Base-by-base conservation (phyloP, 2,888 invertebrate genomes). In the Hydriomena furcata region DNA sequence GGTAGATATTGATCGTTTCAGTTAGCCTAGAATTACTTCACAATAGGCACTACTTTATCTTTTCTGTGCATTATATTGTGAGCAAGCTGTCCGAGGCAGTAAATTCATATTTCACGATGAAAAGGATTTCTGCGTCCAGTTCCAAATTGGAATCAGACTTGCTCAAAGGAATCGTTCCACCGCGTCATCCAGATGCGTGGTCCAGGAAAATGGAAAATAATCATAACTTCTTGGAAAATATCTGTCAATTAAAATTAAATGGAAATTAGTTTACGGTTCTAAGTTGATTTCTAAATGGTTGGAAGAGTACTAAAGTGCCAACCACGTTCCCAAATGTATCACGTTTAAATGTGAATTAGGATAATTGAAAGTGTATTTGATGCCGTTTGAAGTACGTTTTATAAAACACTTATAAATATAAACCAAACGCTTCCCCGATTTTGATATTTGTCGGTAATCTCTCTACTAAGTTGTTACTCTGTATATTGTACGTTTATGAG, bases 401-500 rank as follows among this genome's bases (percentile, higher is more conserved):
- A 4, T 2, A 17, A 17, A 4, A 17, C 2, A 17, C 4, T 17
- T 17, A 3, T 17, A 17, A 17, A 17, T 3, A 17, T 27, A 5
- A 30, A 30, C 7, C 21, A 40, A 43, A 38, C 31, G 38, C 28
- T 11, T 28, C 31, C 37, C 28, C 17, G 25, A 10, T 34, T 25
- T 25, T 30, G 24, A 32, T 41, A 48, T 51, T 45, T 37, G 35
- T 34, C 28, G 17, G 37, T 52, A 52, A 52, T 52, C 38, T 30
- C 34, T 20, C 34, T 20, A 31, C 47, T 34, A 43, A 46, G 47
- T 34, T 45, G 49, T 49, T 20, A 30, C 43, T 21, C 21, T 43
- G 49, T 54, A 50, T 51, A 66, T 67, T 69, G 62, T 72, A 74
- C 74, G 75, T 80, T 81, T 78, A 81, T 74, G 73, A 65, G 68